Base-by-base conservation (phyloP, 2,797 vertebrate genomes). In the Uromys caudimaculatus region DNA sequence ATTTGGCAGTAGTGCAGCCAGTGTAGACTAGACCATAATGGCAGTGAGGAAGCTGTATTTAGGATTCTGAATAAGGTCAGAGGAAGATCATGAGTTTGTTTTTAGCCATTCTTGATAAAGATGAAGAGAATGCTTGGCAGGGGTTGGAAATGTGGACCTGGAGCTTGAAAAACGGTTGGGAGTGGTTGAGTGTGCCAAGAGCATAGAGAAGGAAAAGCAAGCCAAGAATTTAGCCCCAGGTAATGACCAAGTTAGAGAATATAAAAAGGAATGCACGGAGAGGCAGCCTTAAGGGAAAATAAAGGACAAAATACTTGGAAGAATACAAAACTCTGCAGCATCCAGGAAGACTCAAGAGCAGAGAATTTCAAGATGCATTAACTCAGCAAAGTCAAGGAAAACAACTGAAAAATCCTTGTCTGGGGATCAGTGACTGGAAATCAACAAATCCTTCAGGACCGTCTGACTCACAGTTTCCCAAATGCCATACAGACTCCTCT, bases 291-390 rank as follows among this genome's bases (percentile, higher is more conserved):
- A 56, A n/a, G 92, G 38, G 11, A 32, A 85, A 50, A 29, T 17
- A 93, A 69, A 84, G 24, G 50, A 77, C 54, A 88, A 88, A 95
- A 38, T 78, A 56, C 54, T 90, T 12, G 64, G 23, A 92, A 90
- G 93, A 93, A 90, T 54, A 13, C 38, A 54, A 10, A 56, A 82
- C 21, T 88, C 12, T 11, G 6, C 3, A 60, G 32, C 64, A 27
- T 60, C 38, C 52, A 56, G 35, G 88, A 44, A 93, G 24, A 91
- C 32, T 78, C 2, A 1, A 86, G 47, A 84, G 41, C 58, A 88
- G 67, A 91, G 38, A 81, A 71, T 73, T 97, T 95, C 54, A 96
- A 88, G 86, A 89, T 73, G 19, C n/a, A 86, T 79, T 86, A 62
- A 85, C 91, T 5, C 4, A 78, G 71, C 47, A 93, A 86, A 47